A percentile compares a stretch with the other conserved stretches of the same genome.
These are phyloP conservation scores for Aurelia aurita DNA, from an alignment of 30 jellyfish, hydroid and myxozoan species.

Conservation along the genomic window DNA sequence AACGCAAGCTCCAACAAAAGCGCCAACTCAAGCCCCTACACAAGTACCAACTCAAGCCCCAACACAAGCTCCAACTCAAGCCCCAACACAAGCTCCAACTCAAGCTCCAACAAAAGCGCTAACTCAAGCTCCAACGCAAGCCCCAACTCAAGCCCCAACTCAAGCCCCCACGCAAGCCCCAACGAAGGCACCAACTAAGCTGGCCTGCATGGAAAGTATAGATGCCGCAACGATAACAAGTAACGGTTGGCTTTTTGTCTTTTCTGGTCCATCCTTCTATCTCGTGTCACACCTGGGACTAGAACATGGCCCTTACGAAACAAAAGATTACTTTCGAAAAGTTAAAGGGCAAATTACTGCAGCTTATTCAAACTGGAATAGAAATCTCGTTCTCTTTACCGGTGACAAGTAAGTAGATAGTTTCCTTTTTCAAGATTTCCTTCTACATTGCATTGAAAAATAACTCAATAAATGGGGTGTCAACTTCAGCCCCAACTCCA, in stretches of 20 bases:
- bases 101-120: slow-evolving; percentile 14
- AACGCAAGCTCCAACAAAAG: slow-evolving; percentile 1
- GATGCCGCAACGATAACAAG: slow-evolving; percentile 40
- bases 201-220: slow-evolving; percentile 29
- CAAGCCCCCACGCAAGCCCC: not conserved
- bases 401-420: slow-evolving; percentile 33
- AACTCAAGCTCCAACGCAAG: slow-evolving; percentile 6
- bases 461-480: no score
- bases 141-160: slow-evolving; percentile 7
- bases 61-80: not conserved
- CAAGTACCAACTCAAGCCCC: slow-evolving; percentile 24
- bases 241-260: slow-evolving; percentile 50
- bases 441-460: no score
- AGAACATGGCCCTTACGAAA: slow-evolving; percentile 40
- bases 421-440: not conserved
- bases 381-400: slow-evolving; percentile 35
- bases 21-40: slow-evolving; percentile 4
- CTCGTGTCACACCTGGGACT: slow-evolving; percentile 39
- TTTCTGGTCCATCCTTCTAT: slow-evolving; percentile 45
- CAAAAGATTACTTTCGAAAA: slow-evolving; percentile 11
- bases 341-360: slow-evolving; percentile 39
- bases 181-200: not conserved
- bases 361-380: slow-evolving; percentile 39
- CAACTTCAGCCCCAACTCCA: no score
- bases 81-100: slow-evolving; percentile 7